phyloP scores from a whole-genome alignment of 1,140 invertebrate species.

The Vanessa tameamea region DNA sequence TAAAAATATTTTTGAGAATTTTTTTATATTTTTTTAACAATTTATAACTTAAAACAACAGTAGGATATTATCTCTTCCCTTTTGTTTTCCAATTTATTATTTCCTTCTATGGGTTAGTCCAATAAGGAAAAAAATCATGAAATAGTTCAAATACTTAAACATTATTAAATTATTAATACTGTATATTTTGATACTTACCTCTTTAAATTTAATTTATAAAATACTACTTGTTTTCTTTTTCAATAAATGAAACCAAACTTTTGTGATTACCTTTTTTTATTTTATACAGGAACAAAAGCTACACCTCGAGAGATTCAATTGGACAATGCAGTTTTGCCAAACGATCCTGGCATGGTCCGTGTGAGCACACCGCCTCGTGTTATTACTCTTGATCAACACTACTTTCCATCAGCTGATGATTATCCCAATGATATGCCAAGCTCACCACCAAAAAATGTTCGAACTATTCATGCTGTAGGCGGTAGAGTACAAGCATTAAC shows the following conservation, averaged over 20 bases:
- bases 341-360: conserved; percentile 86
- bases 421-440: conserved; percentile 57
- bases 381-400: conserved; percentile 91
- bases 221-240: too few species aligned
- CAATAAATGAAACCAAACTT: neutral
- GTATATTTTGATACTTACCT: too few species aligned
- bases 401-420: conserved; percentile 88
- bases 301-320: conserved; percentile 91
- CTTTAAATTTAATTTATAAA: too few species aligned
- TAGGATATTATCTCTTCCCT: too few species aligned
- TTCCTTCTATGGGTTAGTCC: too few species aligned
- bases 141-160: too few species aligned
- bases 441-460: conserved; percentile 63
- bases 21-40: too few species aligned
- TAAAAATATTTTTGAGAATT: too few species aligned
- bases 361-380: conserved; percentile 90
- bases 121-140: too few species aligned
- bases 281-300: conserved; percentile 85
- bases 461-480: conserved; percentile 57
- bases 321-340: conserved; percentile 89
- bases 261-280: neutral
- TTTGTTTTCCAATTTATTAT: too few species aligned
- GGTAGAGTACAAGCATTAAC: conserved; percentile 61
- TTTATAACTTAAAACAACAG: too few species aligned
- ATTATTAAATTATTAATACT: too few species aligned